Conservation (phyloP, 2,888 invertebrate species). For the Hirtodrosophila alboralis region DNA sequence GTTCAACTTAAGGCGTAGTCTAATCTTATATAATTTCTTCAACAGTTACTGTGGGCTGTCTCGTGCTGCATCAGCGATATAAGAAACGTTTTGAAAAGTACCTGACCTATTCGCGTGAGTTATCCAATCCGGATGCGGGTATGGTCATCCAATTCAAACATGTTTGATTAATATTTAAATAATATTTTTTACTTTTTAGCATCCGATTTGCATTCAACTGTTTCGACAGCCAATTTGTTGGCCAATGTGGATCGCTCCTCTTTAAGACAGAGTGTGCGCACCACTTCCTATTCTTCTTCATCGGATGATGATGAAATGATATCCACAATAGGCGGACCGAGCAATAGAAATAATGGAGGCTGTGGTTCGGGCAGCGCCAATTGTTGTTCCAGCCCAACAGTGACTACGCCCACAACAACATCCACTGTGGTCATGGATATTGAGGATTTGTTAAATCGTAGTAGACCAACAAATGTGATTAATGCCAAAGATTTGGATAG, state of each 20-base stretch:
- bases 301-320: conserved; percentile 82
- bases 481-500: conserved; percentile 47
- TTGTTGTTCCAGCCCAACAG: conserved; percentile 78
- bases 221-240: conserved; percentile 82
- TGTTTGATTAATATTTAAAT: neutral
- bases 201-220: conserved; percentile 79
- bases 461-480: conserved; percentile 52
- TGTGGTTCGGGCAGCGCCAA: conserved; percentile 79
- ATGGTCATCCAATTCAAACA: conserved; percentile 15
- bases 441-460: conserved; percentile 86
- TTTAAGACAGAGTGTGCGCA: conserved; percentile 68
- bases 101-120: conserved; percentile 86
- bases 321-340: conserved; percentile 52
- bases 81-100: conserved; percentile 89
- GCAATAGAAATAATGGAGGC: conserved; percentile 28
- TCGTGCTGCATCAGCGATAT: conserved; percentile 93
- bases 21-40: too few species aligned
- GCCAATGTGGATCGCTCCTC: conserved; percentile 67
- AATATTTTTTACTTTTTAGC: conserved; percentile 11
- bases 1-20: neutral
- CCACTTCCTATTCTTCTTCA: conserved; percentile 81
- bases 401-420: conserved; percentile 70
- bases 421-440: conserved; percentile 86
- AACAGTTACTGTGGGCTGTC: conserved; percentile 91
- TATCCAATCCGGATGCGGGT: conserved; percentile 85